Evolutionary conservation across 2,797 vertebrate genomes (phyloP), one percentile per base, ranked within the genome.

Genomic region (Onychomys arenicola): DNA sequence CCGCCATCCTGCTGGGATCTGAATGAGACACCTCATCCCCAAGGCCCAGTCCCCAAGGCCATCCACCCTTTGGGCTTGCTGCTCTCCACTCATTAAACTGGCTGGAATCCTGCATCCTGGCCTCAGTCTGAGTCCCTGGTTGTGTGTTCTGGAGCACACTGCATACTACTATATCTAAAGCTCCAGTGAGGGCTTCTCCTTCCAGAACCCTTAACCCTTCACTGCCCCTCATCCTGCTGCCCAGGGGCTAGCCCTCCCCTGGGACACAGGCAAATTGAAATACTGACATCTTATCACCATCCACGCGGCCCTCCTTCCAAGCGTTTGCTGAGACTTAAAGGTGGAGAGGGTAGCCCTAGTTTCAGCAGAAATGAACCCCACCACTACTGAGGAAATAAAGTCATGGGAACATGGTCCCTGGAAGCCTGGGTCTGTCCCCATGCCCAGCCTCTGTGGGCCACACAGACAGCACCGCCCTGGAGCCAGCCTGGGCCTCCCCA

Each of bases 61-160:
- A 23, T 17, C 6, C 1, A 4, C 13, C 37, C 34, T 8, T 49
- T 6, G 5, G 32, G 34, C 25, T 52, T n/a, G 46, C 0, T 0
- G 11, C 1, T 59, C 49, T 59, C 43, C 27, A 21, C n/a, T 32
- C 0, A 11, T 37, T n/a, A 16, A 14, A 19, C 40, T 25, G 0
- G 10, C 81, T 11, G 1, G 12, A 1, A 5, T 55, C 69, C 27
- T 34, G 43, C 14, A 5, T 2, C 1, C 27, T 1, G 43, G 63
- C 43, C 5, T 16, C 63, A 3, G 59, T 0, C 1, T 14, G 75
- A 84, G 43, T 32, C 27, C 7, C 86, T 25, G 57, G 23, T 25
- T 37, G 5, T 0, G 0, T 40, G 46, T 90, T 29, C 77, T 25
- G 14, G 49, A 19, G 13, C 8, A 10, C 4, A 2, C 1, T 0